These are phyloP conservation scores for Coelinius sp. DNA, from an alignment of 2,888 invertebrate genomes.

Conservation along the genomic window DNA sequence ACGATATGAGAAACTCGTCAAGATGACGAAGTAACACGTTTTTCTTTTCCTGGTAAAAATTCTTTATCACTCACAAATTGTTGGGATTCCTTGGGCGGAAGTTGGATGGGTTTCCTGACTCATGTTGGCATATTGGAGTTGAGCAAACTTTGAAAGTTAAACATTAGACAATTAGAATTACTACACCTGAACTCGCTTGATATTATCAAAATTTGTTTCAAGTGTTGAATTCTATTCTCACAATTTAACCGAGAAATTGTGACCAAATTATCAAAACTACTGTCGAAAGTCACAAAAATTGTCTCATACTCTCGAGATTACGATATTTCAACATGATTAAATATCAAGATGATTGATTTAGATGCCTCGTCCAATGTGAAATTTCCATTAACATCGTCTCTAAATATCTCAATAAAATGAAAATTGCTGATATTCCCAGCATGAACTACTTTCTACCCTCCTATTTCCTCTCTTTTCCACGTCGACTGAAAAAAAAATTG, in stretches of 20 bases:
- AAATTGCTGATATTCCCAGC: not conserved
- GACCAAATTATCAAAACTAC: not conserved
- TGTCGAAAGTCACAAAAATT: not conserved
- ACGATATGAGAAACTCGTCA: constrained; percentile 10
- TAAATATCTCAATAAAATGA: not conserved
- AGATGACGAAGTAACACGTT: constrained; percentile 1
- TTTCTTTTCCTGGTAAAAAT: constrained; percentile 9
- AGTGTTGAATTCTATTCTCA: not conserved
- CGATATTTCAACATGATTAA: not conserved
- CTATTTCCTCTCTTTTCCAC: constrained; percentile 1
- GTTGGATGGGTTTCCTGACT: not conserved
- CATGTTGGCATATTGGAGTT: not conserved
- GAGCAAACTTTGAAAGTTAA: not conserved
- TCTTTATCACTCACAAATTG: constrained; percentile 1
- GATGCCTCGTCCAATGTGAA: not conserved
- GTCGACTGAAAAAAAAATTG: not conserved
- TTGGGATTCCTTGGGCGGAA: not conserved
- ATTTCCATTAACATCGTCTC: not conserved
- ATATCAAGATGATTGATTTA: not conserved
- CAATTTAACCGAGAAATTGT: not conserved
- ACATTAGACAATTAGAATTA: constrained; percentile 7
- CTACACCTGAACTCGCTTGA: not conserved
- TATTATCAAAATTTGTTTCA: not conserved
- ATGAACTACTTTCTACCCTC: not conserved
- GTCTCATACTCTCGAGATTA: not conserved